These are phyloP conservation scores for Halcyon smyrnensis DNA, from an alignment of 2,797 vertebrate genomes.

Conservation along the genomic window DNA sequence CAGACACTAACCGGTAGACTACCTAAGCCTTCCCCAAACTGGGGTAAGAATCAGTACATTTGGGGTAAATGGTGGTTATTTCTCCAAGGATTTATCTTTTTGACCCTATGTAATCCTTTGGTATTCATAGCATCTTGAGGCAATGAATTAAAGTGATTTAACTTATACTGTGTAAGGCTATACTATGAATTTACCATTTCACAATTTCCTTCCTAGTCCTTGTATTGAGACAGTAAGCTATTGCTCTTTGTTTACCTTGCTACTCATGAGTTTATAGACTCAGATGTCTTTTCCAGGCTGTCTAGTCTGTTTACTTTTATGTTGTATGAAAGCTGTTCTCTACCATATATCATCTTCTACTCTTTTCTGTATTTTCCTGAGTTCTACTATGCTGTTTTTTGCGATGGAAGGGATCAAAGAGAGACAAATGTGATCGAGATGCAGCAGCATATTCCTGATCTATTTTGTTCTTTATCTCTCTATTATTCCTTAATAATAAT, in stretches of 20 bases:
- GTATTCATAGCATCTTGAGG: background rate
- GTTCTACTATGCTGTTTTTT: background rate
- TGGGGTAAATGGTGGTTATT: background rate
- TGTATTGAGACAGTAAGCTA: background rate
- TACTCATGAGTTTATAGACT: background rate
- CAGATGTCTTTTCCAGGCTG: background rate
- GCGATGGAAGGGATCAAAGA: background rate
- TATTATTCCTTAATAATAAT: background rate
- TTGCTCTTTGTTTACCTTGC: background rate
- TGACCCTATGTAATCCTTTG: background rate
- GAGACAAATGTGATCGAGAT: background rate
- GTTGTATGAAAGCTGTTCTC: background rate
- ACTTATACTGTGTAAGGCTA: background rate
- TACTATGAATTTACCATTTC: background rate
- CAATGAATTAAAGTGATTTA: background rate
- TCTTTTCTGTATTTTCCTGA: background rate
- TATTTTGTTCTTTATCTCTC: background rate
- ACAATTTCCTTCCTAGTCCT: background rate
- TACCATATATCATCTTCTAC: background rate
- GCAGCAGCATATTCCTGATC: background rate
- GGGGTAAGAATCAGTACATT: rapidly evolving
- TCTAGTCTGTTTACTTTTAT: background rate
- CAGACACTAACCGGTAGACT: background rate
- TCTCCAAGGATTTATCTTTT: background rate
- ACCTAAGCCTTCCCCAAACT: background rate